phyloP scores from a whole-genome alignment of 2,113 vertebrate species.

The Pseudonaja textilis region DNA sequence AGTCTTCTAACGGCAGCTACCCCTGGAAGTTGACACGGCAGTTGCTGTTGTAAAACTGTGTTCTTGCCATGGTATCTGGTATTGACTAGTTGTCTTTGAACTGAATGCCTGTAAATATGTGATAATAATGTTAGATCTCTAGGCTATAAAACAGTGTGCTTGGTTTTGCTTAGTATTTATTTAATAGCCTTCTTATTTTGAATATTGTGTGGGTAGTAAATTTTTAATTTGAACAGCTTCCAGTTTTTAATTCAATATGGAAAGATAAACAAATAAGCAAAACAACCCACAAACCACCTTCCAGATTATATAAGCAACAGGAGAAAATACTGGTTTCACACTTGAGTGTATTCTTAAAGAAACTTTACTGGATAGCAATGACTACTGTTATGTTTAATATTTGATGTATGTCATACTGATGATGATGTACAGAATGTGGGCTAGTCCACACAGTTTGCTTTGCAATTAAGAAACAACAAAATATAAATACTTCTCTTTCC shows the following conservation, averaged over 20 bases:
- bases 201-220: neutral
- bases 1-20: neutral
- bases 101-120: accelerated
- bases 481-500: neutral
- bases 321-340: accelerated
- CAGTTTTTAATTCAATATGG: accelerated
- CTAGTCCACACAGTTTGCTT: neutral
- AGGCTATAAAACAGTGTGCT: neutral
- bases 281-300: neutral
- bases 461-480: neutral
- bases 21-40: slow-evolving; percentile 28
- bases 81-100: neutral
- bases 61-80: slow-evolving; percentile 12
- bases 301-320: accelerated
- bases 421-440: neutral
- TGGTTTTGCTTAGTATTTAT: neutral
- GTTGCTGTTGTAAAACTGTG: slow-evolving; percentile 28
- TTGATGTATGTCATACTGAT: neutral
- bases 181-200: neutral
- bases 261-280: neutral
- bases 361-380: neutral
- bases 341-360: accelerated
- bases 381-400: neutral
- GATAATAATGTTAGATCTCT: neutral
- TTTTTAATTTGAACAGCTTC: neutral